Evolutionary conservation across 2,888 invertebrate genomes (phyloP), one percentile per base, ranked within the genome.

Genomic region (Callimorpha dominula): DNA sequence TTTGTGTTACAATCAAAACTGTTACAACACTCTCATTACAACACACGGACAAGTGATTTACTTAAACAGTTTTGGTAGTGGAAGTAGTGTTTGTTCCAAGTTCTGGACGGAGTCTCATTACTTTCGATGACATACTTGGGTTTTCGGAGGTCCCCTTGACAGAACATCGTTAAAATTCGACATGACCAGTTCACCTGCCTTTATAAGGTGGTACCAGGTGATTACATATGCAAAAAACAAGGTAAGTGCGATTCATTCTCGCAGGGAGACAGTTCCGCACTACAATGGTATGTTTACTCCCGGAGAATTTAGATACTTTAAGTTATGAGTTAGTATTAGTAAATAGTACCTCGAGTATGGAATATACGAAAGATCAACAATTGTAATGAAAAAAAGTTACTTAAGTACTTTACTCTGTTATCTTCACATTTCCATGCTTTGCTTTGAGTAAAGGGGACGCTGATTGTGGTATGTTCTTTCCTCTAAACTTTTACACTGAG

Each of bases 1-100:
- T 81, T 80, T 79, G 40, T 74, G 69, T 70, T 78, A 78, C 76
- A 78, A 81, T 81, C 77, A 60, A 78, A 78, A 72, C 62, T 71
- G 77, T 84, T 81, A 74, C 54, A 66, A 31, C 46, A 65, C 14
- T 63, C 6, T 57, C 40, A 43, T 54, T 69, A 65, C 54, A 66
- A 67, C 46, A 60, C 69, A 75, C 66, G 49, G 7, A 66, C 42
- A 42, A 70, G 57, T 76, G 68, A 71, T 67, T 77, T 69, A 42
- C 31, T 64, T 52, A 43, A 43, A 20, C n/a, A 67, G n/a, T 17
- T n/a, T n/a, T 43, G n/a, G 20, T 67, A n/a, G 42, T 54, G 52
- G n/a, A 31, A 49, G 31, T 20, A 49, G 5, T 15, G 14, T 14
- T 15, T 65, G 6, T 65, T 20, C 17, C 14, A 31, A 31, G 14